These are phyloP conservation scores for Drosophila neutralis DNA, from an alignment of 2,888 invertebrate species.

Conservation along the genomic window DNA sequence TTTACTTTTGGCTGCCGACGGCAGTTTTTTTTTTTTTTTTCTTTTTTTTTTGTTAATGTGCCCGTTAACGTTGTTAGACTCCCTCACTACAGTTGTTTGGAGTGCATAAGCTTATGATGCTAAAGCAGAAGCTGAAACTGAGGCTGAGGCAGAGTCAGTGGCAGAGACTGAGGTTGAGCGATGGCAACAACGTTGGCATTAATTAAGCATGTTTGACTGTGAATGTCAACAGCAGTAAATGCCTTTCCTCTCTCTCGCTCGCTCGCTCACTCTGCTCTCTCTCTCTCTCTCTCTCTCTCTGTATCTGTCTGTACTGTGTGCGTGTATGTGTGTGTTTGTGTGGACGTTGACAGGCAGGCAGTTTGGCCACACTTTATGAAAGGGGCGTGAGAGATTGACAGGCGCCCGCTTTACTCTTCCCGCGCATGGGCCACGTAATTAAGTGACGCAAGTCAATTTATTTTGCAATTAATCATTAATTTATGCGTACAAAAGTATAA, in stretches of 20 bases:
- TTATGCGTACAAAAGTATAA: conserved; percentile 78
- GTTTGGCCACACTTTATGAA: conserved; percentile 38
- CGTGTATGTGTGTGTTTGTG: conserved; percentile 31
- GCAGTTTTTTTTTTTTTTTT: conserved; percentile 21
- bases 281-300: not conserved
- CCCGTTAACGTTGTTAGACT: conserved; percentile 76
- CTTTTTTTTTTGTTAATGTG: conserved; percentile 58
- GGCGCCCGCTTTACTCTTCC: conserved; percentile 49
- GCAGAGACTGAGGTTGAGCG: conserved; percentile 42
- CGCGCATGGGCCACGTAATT: conserved; percentile 66
- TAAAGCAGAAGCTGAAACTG: conserved; percentile 10
- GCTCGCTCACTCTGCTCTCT: not conserved
- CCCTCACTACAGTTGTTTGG: conserved; percentile 55
- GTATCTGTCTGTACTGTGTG: not conserved
- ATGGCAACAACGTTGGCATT: conserved; percentile 70
- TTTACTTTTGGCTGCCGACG: conserved; percentile 76
- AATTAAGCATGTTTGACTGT: conserved; percentile 81
- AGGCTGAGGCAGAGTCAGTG: conserved; percentile 29
- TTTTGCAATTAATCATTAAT: conserved; percentile 83
- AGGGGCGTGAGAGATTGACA: conserved; percentile 44
- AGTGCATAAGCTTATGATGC: conserved; percentile 25
- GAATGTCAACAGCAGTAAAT: conserved; percentile 78
- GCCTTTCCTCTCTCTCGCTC: conserved; percentile 19
- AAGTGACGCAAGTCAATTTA: conserved; percentile 83
- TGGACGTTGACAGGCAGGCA: conserved; percentile 60